These are phyloP conservation scores for Ploceus nigricollis DNA, from an alignment of 2,113 vertebrate genomes.

Conservation along the genomic window DNA sequence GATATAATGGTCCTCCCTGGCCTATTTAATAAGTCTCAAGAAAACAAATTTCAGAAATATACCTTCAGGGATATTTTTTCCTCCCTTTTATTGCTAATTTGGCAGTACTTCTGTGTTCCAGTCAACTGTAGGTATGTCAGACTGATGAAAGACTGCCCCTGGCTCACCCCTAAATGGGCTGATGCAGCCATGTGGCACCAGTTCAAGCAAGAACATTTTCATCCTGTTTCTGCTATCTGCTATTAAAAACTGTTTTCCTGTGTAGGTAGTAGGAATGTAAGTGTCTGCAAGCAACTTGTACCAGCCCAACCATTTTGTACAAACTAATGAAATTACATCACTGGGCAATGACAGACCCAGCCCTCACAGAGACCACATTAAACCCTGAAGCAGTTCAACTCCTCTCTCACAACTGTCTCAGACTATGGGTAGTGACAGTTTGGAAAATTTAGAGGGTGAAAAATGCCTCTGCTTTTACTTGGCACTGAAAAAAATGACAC, in stretches of 20 bases:
- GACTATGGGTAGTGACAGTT: slow-evolving; percentile 11
- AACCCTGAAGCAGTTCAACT: neutral
- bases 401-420: neutral
- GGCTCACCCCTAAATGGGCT: neutral
- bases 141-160: neutral
- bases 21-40: neutral
- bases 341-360: neutral
- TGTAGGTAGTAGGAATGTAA: neutral
- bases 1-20: neutral
- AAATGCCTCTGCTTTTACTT: slow-evolving; percentile 33
- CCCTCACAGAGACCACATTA: neutral
- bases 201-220: neutral
- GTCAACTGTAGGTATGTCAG: neutral
- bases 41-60: neutral
- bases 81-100: neutral
- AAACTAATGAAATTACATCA: slow-evolving; percentile 32
- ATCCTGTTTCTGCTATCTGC: neutral
- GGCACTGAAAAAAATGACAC: neutral
- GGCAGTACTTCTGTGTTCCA: neutral
- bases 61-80: neutral
- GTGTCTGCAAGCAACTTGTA: neutral
- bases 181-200: neutral
- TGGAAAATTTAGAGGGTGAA: slow-evolving; percentile 24
- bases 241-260: neutral
- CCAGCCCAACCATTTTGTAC: neutral